Base-by-base conservation (phyloP, 64 coral and sea anemone genomes). In the Stichodactyla helianthus region DNA sequence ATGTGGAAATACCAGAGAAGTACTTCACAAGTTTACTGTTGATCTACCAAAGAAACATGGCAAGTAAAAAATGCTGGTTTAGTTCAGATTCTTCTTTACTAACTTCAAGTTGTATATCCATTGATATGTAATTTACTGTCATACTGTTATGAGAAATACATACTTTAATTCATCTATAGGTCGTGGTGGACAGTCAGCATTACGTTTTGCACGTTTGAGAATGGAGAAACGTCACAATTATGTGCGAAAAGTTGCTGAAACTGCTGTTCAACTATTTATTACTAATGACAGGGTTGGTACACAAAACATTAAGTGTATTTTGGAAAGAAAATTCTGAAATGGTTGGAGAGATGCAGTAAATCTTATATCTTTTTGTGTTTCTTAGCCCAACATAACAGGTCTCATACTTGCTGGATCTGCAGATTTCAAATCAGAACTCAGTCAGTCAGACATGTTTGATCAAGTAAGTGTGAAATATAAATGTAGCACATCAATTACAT, bases 141-240 rank as follows among this genome's bases (percentile, higher is more conserved):
- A 44, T 31, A 27, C 10, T 31, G 26, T 78, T 78, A 78, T 78
- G 6, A 16, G 13, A 78, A 16, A 5, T 14, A 78, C 8, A 44
- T 11, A 84, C 28, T 84, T 84, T 10, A 28, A 84, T 27, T 55
- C 5, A 27, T 57, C 18, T 87, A 10, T 7, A 98, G 95, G 96
- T 11, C 96, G 96, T 92, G 96, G 96, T 67, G 96, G 96, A 70
- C 96, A 98, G 88, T 98, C 96, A 60, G 96, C 96, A 51, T 81
- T 98, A 16, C 96, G 96, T 94, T 98, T 98, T 92, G 96, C 96
- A 84, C 93, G 96, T 85, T 71, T 98, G 54, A 78, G 96, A 85
- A 94, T 98, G 96, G 96, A 98, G 50, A 98, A 98, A 81, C 90
- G 96, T 54, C 96, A 98, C 86, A 98, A 98, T 22, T 98, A 98